Evolutionary conservation across 2,797 vertebrate genomes (phyloP).

Genomic region (Falco peregrinus): DNA sequence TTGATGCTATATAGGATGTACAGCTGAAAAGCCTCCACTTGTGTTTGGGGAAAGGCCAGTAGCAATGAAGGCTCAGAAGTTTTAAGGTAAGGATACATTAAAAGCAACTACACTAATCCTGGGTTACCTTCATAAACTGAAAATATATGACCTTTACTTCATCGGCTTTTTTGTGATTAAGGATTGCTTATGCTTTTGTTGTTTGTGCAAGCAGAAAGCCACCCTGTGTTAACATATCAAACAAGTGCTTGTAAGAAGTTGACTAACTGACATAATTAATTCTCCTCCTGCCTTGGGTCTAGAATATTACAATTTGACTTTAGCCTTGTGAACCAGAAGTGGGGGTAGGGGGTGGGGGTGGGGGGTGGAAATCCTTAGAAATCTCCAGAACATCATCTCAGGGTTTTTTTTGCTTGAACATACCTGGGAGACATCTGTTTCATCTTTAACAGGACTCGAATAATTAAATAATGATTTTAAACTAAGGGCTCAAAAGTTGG

Average conservation of each 20-base stretch:
- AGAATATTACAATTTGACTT: not conserved
- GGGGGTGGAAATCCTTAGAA: not conserved
- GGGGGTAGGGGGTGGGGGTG: fast-evolving
- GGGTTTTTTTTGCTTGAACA: not conserved
- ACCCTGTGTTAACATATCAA: not conserved
- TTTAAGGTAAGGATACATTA: not conserved
- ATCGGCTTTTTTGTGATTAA: not conserved
- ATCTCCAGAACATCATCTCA: not conserved
- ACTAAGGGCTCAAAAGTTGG: not conserved
- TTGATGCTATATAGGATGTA: not conserved
- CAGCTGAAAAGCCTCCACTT: not conserved
- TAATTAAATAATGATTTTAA: not conserved
- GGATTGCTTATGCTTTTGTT: not conserved
- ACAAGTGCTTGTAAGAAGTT: not conserved
- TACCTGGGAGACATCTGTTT: not conserved
- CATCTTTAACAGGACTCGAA: not conserved
- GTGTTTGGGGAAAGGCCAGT: not conserved
- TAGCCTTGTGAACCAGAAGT: not conserved
- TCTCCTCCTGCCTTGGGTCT: not conserved
- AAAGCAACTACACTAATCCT: not conserved
- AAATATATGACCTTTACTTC: not conserved
- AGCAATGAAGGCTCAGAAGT: not conserved
- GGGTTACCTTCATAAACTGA: not conserved
- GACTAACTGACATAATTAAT: not conserved
- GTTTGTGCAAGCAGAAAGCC: not conserved